Conservation (phyloP, 2,797 vertebrate genomes). For the Neosilurus mollespiculum region DNA sequence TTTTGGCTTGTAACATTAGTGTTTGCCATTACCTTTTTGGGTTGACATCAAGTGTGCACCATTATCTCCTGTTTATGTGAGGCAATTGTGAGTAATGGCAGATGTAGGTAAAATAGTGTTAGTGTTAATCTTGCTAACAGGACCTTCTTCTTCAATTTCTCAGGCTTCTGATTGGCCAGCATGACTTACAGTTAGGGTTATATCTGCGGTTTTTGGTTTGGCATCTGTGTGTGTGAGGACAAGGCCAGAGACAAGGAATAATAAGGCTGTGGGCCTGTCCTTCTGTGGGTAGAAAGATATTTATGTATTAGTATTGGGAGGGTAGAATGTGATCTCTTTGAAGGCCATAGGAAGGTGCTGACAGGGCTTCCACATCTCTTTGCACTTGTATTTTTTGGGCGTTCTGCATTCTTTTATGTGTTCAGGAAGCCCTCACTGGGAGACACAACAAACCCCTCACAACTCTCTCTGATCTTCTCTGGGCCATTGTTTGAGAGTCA, state of each 20-base stretch:
- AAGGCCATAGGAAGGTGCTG: constrained; percentile 67
- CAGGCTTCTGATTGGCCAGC: no score
- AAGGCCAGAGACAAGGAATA: neutral
- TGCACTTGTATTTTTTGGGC: constrained; percentile 62
- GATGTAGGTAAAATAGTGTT: no score
- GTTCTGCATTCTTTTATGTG: constrained; percentile 74
- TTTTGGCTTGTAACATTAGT: no score
- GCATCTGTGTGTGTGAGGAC: no score
- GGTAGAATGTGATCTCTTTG: constrained; percentile 55
- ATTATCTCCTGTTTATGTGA: no score
- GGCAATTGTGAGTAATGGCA: no score
- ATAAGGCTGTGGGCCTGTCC: constrained; percentile 21
- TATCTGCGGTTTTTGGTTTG: no score
- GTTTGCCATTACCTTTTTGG: no score
- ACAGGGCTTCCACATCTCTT: constrained; percentile 61
- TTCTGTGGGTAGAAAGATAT: constrained; percentile 39
- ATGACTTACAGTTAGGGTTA: no score
- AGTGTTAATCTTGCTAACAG: no score
- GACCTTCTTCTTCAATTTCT: no score
- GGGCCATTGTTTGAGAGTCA: constrained; percentile 78
- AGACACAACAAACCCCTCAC: constrained; percentile 79
- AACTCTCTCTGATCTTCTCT: constrained; percentile 71
- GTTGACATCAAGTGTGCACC: no score
- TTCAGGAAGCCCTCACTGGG: constrained; percentile 74
- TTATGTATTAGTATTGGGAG: constrained; percentile 30